Evolutionary conservation across 2,797 vertebrate species (phyloP).

Genomic region (Ctenosaura bakeri): DNA sequence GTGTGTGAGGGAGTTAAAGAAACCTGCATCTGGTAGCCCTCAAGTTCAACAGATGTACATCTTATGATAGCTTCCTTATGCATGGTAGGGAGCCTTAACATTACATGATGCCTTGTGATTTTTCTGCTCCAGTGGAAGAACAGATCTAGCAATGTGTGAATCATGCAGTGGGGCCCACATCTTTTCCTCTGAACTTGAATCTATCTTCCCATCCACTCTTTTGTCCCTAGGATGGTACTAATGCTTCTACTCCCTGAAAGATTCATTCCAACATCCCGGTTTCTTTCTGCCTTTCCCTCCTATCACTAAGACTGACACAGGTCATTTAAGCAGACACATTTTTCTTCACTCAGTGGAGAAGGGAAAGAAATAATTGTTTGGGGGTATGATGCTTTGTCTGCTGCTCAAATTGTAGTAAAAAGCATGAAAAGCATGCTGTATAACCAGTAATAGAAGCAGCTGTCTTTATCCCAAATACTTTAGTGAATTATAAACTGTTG

Average conservation of each 20-base stretch:
- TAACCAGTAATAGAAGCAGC: background rate
- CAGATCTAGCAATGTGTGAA: background rate
- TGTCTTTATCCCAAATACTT: background rate
- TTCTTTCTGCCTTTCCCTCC: background rate
- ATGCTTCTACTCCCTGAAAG: background rate
- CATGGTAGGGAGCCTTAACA: background rate
- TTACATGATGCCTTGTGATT: background rate
- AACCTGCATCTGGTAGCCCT: background rate
- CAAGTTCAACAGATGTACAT: conserved; percentile 14
- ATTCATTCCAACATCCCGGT: background rate
- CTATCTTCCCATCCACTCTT: background rate
- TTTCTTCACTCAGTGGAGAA: background rate
- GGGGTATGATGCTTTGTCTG: background rate
- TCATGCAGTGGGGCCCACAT: accelerated
- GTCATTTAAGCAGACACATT: background rate
- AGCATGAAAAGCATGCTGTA: background rate
- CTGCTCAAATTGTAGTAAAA: background rate
- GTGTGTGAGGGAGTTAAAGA: background rate
- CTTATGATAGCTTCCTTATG: background rate
- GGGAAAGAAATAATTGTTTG: background rate
- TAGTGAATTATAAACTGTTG: too few species aligned
- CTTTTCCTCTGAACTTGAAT: background rate
- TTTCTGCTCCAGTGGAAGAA: background rate
- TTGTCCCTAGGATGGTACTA: background rate
- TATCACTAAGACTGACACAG: background rate